Evolutionary conservation across 1,140 invertebrate genomes (phyloP).

Genomic region (Aphidius ervi): DNA sequence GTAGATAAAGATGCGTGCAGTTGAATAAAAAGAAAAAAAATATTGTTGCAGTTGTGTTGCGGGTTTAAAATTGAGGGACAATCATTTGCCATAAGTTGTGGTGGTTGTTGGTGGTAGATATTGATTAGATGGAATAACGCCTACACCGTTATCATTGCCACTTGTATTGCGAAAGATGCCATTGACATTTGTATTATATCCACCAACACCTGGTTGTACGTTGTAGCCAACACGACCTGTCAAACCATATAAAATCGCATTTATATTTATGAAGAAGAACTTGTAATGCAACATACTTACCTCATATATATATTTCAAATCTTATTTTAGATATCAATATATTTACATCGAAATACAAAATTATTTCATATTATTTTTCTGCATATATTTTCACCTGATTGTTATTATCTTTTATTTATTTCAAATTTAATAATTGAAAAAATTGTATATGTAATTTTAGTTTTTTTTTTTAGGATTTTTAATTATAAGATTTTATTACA

Average conservation of each 20-base stretch:
- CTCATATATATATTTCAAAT: slow-evolving; percentile 2
- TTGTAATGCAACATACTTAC: too few relatives aligned
- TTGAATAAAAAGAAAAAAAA: background rate
- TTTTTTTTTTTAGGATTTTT: too few relatives aligned
- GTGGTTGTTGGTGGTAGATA: slow-evolving; percentile 39
- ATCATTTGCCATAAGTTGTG: slow-evolving; percentile 43
- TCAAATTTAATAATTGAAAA: too few relatives aligned
- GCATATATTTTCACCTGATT: too few relatives aligned
- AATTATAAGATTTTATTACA: too few relatives aligned
- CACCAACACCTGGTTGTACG: slow-evolving; percentile 20
- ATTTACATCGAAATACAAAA: too few relatives aligned
- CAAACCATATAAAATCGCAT: slow-evolving; percentile 37
- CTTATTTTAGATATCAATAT: too few relatives aligned
- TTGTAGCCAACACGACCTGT: slow-evolving; percentile 33
- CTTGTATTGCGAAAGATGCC: slow-evolving; percentile 14
- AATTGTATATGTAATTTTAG: too few relatives aligned
- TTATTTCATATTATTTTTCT: too few relatives aligned
- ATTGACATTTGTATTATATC: slow-evolving; percentile 23
- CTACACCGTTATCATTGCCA: slow-evolving; percentile 24
- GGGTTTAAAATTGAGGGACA: slow-evolving; percentile 14
- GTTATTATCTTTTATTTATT: too few relatives aligned
- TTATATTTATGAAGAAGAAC: slow-evolving; percentile 32
- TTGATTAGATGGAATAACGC: slow-evolving; percentile 39
- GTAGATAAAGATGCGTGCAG: background rate
- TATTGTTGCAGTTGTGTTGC: background rate